A percentile compares a stretch with the other conserved stretches of the same genome.
Conservation (phyloP, 2,888 invertebrate genomes). For the Endotricha flammealis region DNA sequence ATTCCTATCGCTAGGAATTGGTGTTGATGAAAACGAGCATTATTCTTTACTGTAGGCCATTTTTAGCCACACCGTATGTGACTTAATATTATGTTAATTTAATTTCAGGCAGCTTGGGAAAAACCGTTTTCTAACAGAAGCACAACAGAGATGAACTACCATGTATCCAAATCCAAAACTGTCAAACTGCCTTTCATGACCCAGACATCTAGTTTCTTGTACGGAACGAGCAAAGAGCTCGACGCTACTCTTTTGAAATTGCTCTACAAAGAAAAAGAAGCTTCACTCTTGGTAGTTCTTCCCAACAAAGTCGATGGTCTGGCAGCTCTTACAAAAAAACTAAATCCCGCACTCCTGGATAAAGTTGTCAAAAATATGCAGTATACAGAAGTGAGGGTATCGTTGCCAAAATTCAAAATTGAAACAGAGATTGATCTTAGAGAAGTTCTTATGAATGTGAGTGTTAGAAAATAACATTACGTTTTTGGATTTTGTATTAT, state of each 20-base stretch:
- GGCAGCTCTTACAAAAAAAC: constrained; percentile 74
- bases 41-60: too few relatives aligned
- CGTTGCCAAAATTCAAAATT: constrained; percentile 87
- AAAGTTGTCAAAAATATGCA: constrained; percentile 59
- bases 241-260: constrained; percentile 83
- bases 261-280: constrained; percentile 82
- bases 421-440: too few relatives aligned
- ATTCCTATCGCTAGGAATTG: too few relatives aligned
- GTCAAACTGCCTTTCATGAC: constrained; percentile 84
- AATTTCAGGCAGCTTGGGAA: constrained; percentile 81
- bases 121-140: constrained; percentile 74
- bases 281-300: constrained; percentile 85
- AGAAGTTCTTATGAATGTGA: constrained; percentile 79
- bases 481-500: too few relatives aligned
- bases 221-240: too few relatives aligned
- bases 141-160: constrained; percentile 82
- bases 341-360: constrained; percentile 61
- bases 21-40: too few relatives aligned
- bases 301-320: constrained; percentile 84
- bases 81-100: too few relatives aligned
- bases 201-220: constrained; percentile 54
- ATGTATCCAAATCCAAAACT: constrained; percentile 67
- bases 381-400: constrained; percentile 76
- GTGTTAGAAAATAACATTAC: constrained; percentile 13
- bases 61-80: too few relatives aligned